A percentile compares a stretch with the other conserved stretches of the same genome.
These are phyloP conservation scores for Dendrolimus kikuchii DNA, from an alignment of 1,140 invertebrate genomes.

Conservation along the genomic window DNA sequence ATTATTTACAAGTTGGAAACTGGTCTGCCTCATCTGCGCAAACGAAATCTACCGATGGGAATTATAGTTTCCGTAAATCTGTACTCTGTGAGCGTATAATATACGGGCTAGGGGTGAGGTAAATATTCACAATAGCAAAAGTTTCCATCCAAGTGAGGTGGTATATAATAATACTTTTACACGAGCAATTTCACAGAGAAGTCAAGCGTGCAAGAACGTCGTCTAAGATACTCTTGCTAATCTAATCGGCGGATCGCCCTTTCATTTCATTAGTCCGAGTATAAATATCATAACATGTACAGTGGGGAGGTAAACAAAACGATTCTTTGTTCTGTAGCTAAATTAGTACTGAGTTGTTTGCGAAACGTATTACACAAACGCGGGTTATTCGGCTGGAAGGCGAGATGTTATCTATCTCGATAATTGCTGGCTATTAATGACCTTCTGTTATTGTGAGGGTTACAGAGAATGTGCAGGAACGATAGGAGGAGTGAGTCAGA, in stretches of 20 bases:
- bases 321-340: conserved; percentile 26
- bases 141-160: too few species aligned
- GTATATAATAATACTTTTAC: too few species aligned
- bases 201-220: too few species aligned
- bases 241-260: conserved; percentile 4
- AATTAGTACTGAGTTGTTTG: conserved; percentile 33
- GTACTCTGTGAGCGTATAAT: too few species aligned
- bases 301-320: conserved; percentile 25
- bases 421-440: conserved; percentile 2
- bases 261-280: conserved; percentile 7
- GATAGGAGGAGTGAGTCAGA: too few species aligned
- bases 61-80: too few species aligned
- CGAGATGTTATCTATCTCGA: background rate
- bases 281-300: conserved; percentile 8
- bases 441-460: background rate
- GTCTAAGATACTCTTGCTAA: background rate
- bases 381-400: conserved; percentile 19
- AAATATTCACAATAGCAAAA: too few species aligned
- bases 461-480: background rate
- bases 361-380: conserved; percentile 15
- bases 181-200: too few species aligned
- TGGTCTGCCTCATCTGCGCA: too few species aligned
- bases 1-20: too few species aligned
- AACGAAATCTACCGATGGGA: too few species aligned
- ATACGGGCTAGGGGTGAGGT: too few species aligned